These are phyloP conservation scores for Agonopterix heracliana DNA, from an alignment of 2,888 invertebrate species.

Conservation along the genomic window DNA sequence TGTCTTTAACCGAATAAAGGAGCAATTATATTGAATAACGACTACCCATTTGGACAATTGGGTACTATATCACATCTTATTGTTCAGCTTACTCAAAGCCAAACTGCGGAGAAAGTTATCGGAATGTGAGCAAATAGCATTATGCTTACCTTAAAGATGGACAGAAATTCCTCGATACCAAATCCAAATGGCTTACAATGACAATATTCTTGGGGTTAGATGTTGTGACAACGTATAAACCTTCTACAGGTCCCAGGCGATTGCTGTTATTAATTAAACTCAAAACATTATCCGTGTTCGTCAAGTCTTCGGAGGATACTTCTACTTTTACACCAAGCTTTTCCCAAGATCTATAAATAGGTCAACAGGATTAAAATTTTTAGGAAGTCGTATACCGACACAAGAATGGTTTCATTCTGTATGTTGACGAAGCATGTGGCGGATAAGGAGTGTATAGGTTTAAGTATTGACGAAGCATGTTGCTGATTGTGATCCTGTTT, in stretches of 20 bases:
- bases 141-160: conserved; percentile 25
- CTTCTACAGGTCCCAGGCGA: conserved; percentile 23
- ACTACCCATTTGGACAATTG: no score
- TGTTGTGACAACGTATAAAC: conserved; percentile 23
- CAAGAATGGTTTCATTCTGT: conserved; percentile 6
- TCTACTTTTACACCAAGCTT: conserved; percentile 18
- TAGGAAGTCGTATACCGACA: no score
- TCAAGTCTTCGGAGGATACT: conserved; percentile 7
- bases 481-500: no score
- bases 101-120: no score
- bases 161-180: conserved; percentile 24
- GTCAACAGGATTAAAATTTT: neutral
- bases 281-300: conserved; percentile 10
- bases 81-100: no score
- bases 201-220: conserved; percentile 3
- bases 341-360: conserved; percentile 22
- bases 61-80: no score
- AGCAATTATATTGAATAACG: no score
- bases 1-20: no score
- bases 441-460: no score
- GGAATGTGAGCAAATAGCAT: neutral
- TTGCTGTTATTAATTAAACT: conserved; percentile 18
- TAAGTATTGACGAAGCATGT: no score
- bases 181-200: conserved; percentile 23
- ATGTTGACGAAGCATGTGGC: no score